Conservation (phyloP, 2,797 vertebrate species). For the Notamacropus eugenii region DNA sequence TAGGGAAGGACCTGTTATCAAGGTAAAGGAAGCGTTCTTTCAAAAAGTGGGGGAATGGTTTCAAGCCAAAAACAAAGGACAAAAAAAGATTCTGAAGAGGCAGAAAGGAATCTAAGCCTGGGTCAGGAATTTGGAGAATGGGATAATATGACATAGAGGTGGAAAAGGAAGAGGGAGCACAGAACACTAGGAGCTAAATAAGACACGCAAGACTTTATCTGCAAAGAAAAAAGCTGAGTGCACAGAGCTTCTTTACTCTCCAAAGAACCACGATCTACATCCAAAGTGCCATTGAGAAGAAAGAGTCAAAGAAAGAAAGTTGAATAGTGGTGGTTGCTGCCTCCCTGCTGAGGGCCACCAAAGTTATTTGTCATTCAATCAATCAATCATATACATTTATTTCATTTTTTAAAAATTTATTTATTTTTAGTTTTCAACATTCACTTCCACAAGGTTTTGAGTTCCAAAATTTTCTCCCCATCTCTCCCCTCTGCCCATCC, state of each 20-base stretch:
- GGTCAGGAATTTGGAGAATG: neutral
- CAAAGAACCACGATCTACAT: neutral
- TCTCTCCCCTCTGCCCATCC: too few species aligned
- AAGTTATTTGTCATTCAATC: neutral
- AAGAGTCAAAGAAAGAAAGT: neutral
- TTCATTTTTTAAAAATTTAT: too few species aligned
- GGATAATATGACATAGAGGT: neutral
- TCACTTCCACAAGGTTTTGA: too few species aligned
- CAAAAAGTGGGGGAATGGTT: neutral
- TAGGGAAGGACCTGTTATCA: too few species aligned
- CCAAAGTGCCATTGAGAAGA: neutral
- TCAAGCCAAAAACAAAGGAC: neutral
- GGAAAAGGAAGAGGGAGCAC: neutral
- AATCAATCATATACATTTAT: neutral
- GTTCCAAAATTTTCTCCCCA: too few species aligned
- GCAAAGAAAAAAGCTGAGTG: neutral
- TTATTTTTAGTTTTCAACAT: too few species aligned
- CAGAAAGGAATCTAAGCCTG: neutral
- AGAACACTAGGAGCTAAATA: neutral
- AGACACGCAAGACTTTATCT: neutral
- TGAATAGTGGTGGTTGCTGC: neutral
- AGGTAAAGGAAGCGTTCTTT: neutral
- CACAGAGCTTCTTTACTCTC: neutral
- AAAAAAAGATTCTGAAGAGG: neutral
- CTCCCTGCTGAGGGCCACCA: neutral